Evolutionary conservation across 2,797 vertebrate genomes (phyloP).

Genomic region (Periophthalmus magnuspinnatus): DNA sequence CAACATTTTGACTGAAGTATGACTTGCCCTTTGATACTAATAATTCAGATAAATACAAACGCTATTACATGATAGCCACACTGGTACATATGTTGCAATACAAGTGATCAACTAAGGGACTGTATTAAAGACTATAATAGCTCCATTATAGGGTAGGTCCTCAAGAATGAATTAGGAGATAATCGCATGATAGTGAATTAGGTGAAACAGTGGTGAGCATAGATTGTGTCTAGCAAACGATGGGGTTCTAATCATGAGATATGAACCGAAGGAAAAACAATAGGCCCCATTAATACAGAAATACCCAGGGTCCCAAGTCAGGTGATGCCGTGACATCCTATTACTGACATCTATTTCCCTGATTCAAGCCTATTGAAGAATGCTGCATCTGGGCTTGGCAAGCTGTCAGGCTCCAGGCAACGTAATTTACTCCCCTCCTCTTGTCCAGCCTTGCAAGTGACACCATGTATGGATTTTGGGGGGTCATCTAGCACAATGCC

Average conservation of each 20-base stretch:
- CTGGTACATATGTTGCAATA: conserved; percentile 31
- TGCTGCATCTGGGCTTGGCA: conserved; percentile 37
- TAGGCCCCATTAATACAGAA: conserved; percentile 37
- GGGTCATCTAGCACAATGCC: conserved; percentile 80
- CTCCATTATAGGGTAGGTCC: not conserved
- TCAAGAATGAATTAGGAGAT: not conserved
- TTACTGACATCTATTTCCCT: conserved; percentile 57
- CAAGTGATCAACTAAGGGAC: conserved; percentile 41
- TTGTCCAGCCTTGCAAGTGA: conserved; percentile 65
- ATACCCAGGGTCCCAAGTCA: conserved; percentile 56
- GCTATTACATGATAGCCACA: conserved; percentile 42
- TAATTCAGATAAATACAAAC: conserved; percentile 18
- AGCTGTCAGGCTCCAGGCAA: conserved; percentile 54
- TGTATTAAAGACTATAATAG: conserved; percentile 23
- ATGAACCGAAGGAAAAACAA: conserved; percentile 29
- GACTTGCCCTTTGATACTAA: conserved; percentile 35
- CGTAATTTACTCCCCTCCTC: conserved; percentile 69
- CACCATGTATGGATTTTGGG: conserved; percentile 79
- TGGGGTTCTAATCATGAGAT: conserved; percentile 29
- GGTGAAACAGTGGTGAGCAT: conserved; percentile 13
- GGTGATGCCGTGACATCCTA: conserved; percentile 56
- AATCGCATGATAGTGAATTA: conserved; percentile 13
- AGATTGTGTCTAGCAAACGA: conserved; percentile 11
- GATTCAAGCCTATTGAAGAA: conserved; percentile 42
- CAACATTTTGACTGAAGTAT: conserved; percentile 30